Conservation (phyloP, 37 sponge, comb jelly and placozoan species). For the Ianthella basta region DNA sequence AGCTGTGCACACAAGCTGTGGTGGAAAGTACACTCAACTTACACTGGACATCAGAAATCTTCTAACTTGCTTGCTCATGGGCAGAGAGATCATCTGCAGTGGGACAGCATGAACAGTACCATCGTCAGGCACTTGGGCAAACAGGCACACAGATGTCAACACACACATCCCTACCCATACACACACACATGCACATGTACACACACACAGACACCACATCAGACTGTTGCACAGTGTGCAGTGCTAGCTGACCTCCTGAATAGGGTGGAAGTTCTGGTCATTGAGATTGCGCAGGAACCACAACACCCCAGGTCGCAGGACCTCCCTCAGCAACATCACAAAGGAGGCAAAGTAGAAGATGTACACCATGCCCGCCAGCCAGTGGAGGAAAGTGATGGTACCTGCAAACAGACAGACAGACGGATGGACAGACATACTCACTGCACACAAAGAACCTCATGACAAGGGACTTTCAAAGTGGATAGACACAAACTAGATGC, state of each 20-base stretch:
- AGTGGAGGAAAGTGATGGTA: constrained; percentile 91
- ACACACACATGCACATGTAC: not conserved
- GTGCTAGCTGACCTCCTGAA: constrained; percentile 68
- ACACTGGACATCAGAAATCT: constrained; percentile 91
- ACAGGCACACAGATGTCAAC: not conserved
- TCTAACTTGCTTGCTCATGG: constrained; percentile 72
- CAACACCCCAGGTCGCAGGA: constrained; percentile 92
- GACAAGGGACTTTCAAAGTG: not conserved
- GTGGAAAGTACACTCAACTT: constrained; percentile 4
- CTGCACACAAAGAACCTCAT: not conserved
- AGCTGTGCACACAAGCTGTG: not conserved
- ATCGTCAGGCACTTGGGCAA: too few species aligned
- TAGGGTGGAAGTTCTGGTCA: constrained; percentile 96
- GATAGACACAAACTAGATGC: not conserved
- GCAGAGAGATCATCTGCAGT: constrained; percentile 79
- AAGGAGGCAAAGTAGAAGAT: constrained; percentile 97
- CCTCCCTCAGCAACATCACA: constrained; percentile 90
- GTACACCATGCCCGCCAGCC: constrained; percentile 95
- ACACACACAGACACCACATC: constrained; percentile 1
- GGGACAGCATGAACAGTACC: not conserved
- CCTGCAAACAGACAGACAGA: constrained; percentile 37
- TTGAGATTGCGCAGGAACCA: constrained; percentile 96
- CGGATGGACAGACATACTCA: not conserved
- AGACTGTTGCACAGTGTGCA: not conserved
- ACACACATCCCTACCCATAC: not conserved